Base-by-base conservation (phyloP, 2,888 invertebrate species). In the Tenthredo livida region DNA sequence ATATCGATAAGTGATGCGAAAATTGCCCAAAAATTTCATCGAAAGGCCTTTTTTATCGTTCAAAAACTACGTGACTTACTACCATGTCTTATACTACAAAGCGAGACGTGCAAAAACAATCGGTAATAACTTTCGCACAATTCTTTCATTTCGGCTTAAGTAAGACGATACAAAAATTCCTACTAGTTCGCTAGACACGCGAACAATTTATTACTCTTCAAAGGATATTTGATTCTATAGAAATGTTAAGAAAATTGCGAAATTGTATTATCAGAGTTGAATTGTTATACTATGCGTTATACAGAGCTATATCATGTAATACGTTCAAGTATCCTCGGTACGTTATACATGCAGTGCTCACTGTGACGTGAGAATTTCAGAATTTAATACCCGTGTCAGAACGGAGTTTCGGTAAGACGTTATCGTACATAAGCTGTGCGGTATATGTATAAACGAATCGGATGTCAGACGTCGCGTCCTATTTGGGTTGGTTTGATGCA, bases 391-490 rank as follows among this genome's bases (percentile, higher is more conserved):
- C 61, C 65, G 21, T 80, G 80, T 80, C 80, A 80, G 40, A 80
- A 21, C 21, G 25, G 40, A 15, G 61, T 80, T 80, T 80, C 65
- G 12, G 80, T 21, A 54, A 80, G 80, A 40, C 80, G 80, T 80
- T 80, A 80, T 80, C 80, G 80, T 17, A 29, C 61, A 37, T 80
- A 80, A 80, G 80, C 80, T 80, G 61, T 37, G 37, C 43, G 21
- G 37, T 43, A 15, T 77, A n/a, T n/a, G n/a, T n/a, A 67, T 67
- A 80, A 80, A 65, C 61, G 80, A 80, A 61, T 80, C 80, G 54
- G 80, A 80, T 65, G 61, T 80, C 80, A 80, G 61, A 80, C 61
- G 80, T 80, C 80, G 61, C n/a, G 61, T 80, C 43, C 25, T 40
- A 40, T 61, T 61, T 61, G 40, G 25, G 29, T 29, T 37, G 40